Percentiles rank a stretch among this genome's conserved stretches.
Conservation (phyloP, 2,797 vertebrate genomes). For the Labeo calbasu region DNA sequence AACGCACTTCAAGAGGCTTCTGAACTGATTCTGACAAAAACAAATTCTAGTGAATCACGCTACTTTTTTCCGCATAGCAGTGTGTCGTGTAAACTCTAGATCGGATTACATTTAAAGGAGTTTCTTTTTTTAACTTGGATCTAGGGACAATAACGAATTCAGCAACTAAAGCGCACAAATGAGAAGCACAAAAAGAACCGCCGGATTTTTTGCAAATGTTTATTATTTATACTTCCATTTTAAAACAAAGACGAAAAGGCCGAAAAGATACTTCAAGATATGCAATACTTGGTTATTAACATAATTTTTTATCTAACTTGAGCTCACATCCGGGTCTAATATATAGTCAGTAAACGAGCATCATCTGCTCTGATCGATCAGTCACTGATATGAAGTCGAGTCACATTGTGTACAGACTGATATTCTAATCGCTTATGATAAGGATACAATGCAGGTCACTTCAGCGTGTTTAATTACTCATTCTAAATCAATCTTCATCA, state of each 20-base stretch:
- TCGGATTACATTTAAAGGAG: neutral
- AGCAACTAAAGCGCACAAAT: neutral
- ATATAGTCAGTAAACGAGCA: neutral
- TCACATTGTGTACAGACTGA: neutral
- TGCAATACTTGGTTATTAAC: neutral
- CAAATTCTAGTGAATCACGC: neutral
- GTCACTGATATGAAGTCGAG: slow-evolving; percentile 21
- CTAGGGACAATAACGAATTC: neutral
- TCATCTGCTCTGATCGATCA: neutral
- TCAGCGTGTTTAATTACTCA: slow-evolving; percentile 25
- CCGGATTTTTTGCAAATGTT: neutral
- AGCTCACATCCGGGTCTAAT: slow-evolving; percentile 3
- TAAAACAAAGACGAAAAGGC: neutral
- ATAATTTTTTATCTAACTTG: neutral
- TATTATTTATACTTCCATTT: neutral
- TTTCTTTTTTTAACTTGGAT: neutral
- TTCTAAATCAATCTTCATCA: slow-evolving; percentile 2
- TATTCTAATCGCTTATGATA: slow-evolving; percentile 37
- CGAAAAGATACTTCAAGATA: neutral
- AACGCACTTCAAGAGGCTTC: neutral
- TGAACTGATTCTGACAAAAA: neutral
- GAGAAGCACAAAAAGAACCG: neutral
- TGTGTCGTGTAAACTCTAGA: neutral
- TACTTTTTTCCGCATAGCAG: neutral
- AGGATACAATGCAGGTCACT: slow-evolving; percentile 33